Base-by-base conservation (phyloP, 2,797 vertebrate species). In the Cyprinodon diabolis region DNA sequence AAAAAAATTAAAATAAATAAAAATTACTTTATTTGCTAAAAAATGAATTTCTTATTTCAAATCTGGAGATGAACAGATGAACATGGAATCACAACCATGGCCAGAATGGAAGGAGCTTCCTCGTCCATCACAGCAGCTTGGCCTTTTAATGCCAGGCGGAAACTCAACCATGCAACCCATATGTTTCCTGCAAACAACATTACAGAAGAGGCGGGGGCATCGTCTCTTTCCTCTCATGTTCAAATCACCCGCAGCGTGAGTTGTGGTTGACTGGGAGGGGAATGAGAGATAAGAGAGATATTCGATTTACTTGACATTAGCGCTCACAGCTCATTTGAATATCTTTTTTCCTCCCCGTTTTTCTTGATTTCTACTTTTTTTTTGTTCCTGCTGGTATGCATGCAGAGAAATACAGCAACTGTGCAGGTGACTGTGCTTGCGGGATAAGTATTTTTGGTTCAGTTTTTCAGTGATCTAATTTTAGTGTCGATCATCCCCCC, bases 221-320 rank as follows among this genome's bases (percentile, higher is more conserved):
- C 58, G 75, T 89, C 40, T 47, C 81, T 71, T 85, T 84, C 71
- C 86, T 87, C 83, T 90, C 76, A 84, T 84, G 88, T 84, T 91
- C 75, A 86, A 74, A 87, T 76, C 81, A 86, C 80, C 76, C 82
- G 1, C 23, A 84, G 81, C 84, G 69, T 69, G 78, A 85, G 87
- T 84, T 82, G 87, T 80, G 66, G 90, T 89, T 92, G 92, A 90
- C 87, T 90, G 80, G 90, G 90, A 90, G 90, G 79, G 84, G 93
- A 94, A 91, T 78, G 90, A 86, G 92, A 92, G 93, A 95, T 85
- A 83, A 77, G 90, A 68, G 82, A 88, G 87, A 80, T 90, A 91
- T 89, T 87, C 89, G 76, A 91, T 91, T 91, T 87, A 78, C 82
- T 86, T 62, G 37, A 85, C 87, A 84, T 79, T 88, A 72, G 84